A percentile compares a stretch with the other conserved stretches of the same genome.
These are phyloP conservation scores for Anoplopoma fimbria DNA, from an alignment of 2,113 vertebrate genomes.

Conservation along the genomic window DNA sequence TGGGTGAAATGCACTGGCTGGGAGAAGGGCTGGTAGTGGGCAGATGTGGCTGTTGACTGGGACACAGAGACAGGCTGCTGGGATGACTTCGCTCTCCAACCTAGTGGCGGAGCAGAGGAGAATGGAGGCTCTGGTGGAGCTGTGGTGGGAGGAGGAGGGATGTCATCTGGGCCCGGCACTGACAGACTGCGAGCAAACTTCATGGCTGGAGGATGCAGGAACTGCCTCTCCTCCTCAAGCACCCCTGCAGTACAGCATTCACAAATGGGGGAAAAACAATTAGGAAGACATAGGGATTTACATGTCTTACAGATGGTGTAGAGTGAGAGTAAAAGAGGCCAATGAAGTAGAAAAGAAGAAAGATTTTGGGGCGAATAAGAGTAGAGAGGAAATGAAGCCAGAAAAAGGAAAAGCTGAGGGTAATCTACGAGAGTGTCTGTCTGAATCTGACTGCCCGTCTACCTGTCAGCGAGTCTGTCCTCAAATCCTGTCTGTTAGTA, in stretches of 20 bases:
- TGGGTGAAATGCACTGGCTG: conserved; percentile 78
- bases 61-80: conserved; percentile 86
- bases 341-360: neutral
- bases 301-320: neutral
- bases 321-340: neutral
- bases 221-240: conserved; percentile 90
- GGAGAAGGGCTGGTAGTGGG: conserved; percentile 86
- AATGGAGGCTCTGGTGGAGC: conserved; percentile 92
- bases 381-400: conserved; percentile 17
- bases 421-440: conserved; percentile 66
- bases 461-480: conserved; percentile 73
- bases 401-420: conserved; percentile 24
- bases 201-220: conserved; percentile 89
- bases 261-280: conserved; percentile 24
- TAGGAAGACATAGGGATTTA: neutral
- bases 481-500: conserved; percentile 52
- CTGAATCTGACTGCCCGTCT: conserved; percentile 70
- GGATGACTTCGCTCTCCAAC: conserved; percentile 81
- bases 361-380: neutral
- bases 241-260: conserved; percentile 81
- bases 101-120: conserved; percentile 86
- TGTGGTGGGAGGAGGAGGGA: conserved; percentile 93
- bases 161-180: conserved; percentile 92
- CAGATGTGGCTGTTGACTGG: conserved; percentile 81
- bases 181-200: conserved; percentile 94